These are phyloP conservation scores for Hedychridium roseum DNA, from an alignment of 2,888 invertebrate genomes.

Conservation along the genomic window DNA sequence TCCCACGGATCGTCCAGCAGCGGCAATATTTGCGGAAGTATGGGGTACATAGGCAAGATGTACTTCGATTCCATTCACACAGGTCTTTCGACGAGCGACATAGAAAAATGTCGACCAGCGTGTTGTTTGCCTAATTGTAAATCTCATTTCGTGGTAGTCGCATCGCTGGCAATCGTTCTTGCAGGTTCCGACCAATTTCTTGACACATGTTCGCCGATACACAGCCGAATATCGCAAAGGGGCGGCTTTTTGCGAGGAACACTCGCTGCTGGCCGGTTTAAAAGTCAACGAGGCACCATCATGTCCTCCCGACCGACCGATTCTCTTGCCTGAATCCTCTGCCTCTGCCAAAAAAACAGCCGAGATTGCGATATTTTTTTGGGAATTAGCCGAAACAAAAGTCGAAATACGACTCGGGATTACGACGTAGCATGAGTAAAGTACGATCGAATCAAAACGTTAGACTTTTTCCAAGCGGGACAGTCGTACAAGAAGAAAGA, in stretches of 20 bases:
- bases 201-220: slow-evolving; percentile 33
- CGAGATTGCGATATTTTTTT: slow-evolving; percentile 39
- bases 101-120: no score
- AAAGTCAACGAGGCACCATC: slow-evolving; percentile 47
- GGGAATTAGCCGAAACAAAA: slow-evolving; percentile 37
- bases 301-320: slow-evolving; percentile 17
- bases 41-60: no score
- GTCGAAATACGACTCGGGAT: slow-evolving; percentile 28
- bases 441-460: slow-evolving; percentile 31
- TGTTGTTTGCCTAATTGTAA: no score
- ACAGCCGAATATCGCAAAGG: slow-evolving; percentile 28
- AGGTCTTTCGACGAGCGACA: no score
- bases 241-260: slow-evolving; percentile 39
- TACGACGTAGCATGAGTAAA: slow-evolving; percentile 34
- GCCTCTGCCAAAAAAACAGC: slow-evolving; percentile 37
- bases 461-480: slow-evolving; percentile 30
- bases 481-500: slow-evolving; percentile 29
- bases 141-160: no score
- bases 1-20: slow-evolving; percentile 41
- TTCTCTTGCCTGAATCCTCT: slow-evolving; percentile 1
- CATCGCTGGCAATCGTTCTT: slow-evolving; percentile 14
- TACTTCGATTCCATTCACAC: no score
- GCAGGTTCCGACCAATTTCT: slow-evolving; percentile 30
- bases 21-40: slow-evolving; percentile 46
- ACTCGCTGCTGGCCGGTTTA: slow-evolving; percentile 29